A percentile compares a stretch with the other conserved stretches of the same genome.
phyloP scores from a whole-genome alignment of 2,888 invertebrate species.

The Scelioninae gen. 2 region DNA sequence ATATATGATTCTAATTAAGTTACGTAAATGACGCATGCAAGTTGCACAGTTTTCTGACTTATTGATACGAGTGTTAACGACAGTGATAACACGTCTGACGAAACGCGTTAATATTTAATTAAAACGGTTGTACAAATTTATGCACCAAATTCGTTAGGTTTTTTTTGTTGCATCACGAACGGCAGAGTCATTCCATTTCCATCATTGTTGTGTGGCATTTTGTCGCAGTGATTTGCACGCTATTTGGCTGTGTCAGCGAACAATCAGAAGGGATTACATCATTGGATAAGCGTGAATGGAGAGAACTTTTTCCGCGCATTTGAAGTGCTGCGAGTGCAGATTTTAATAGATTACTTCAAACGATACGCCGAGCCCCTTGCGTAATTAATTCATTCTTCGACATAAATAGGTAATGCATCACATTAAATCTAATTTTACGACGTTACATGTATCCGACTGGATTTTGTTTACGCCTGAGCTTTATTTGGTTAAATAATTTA shows the following conservation, averaged over 20 bases:
- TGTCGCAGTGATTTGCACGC: conserved; percentile 16
- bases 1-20: too few relatives aligned
- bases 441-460: too few relatives aligned
- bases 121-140: conserved; percentile 8
- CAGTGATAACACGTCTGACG: too few relatives aligned
- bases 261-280: conserved; percentile 49
- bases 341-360: conserved; percentile 50
- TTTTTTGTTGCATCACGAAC: conserved; percentile 11
- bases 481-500: too few relatives aligned
- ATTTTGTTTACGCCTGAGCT: too few relatives aligned
- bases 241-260: conserved; percentile 45
- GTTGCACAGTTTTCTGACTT: too few relatives aligned
- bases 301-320: conserved; percentile 43
- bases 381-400: conserved; percentile 39
- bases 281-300: conserved; percentile 40
- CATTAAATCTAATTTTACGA: neutral
- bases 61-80: too few relatives aligned
- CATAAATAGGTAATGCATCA: conserved; percentile 8
- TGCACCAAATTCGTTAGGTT: neutral
- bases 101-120: too few relatives aligned
- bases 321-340: conserved; percentile 39
- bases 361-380: conserved; percentile 27
- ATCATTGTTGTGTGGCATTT: conserved; percentile 23
- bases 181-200: conserved; percentile 28
- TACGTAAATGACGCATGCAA: too few relatives aligned